Base-by-base conservation (phyloP, 53 echinoderm and acorn worm species). In the Mesocentrotus franciscanus region DNA sequence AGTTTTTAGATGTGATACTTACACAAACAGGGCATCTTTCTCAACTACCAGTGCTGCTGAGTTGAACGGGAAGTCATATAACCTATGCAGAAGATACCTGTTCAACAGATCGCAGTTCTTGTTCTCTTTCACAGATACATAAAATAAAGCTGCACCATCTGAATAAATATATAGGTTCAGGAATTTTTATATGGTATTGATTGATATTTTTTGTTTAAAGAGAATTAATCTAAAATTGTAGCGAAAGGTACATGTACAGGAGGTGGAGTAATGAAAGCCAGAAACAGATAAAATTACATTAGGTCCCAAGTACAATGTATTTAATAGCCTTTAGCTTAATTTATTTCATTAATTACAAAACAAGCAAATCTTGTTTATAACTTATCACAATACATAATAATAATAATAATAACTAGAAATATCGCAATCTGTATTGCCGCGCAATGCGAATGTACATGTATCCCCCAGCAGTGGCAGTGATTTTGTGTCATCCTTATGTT, bases 101-200 rank as follows among this genome's bases (percentile, higher is more conserved):
- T 99, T 96, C 95, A 99, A 96, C 94, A 99, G 75, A 97, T 98
- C 99, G 93, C 99, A 99, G 92, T 99, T 99, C 96, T 99, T 99
- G 96, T 97, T 97, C 94, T 99, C 99, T 94, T 99, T 99, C 39
- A 99, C 99, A 39, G 99, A 99, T 24, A 96, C 95, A 96, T 99
- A 99, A 96, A 98, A 98, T 96, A 99, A 96, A 75, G 99, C 97
- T 92, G 99, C 99, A 97, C 99, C 99, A 96, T 99, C 99, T 99
- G 97, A 55, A 75, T 85, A 32, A 68, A 68, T 71, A 10, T 85
- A 12, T 58, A n/a, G 9, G 85, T 58, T 85, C 85, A 85, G 85
- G 85, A 85, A 85, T 57, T 32, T 39, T 9, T 79, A 36, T 39
- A 79, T 79, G 13, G 18, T 10, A 79, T 1, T 18, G 5, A 35